Evolutionary conservation across 2,888 invertebrate species (phyloP).

Genomic region (Cerastis leucographa): DNA sequence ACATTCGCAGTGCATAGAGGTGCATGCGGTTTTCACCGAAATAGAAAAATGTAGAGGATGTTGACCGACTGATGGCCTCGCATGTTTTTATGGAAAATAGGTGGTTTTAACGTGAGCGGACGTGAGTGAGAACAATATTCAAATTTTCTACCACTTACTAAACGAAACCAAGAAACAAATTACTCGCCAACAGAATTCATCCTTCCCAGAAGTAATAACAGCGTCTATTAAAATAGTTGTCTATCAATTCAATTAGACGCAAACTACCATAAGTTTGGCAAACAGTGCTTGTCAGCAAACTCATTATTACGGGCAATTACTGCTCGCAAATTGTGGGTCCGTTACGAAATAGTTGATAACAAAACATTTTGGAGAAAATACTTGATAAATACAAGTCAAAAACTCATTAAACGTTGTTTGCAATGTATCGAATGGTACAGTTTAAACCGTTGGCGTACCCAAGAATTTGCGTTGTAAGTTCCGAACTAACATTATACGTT

Average conservation of each 20-base stretch:
- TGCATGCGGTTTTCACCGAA: conserved; percentile 27
- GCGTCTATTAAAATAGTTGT: conserved; percentile 50
- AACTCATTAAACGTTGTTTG: conserved; percentile 68
- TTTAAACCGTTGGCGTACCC: conserved; percentile 68
- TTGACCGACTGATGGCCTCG: conserved; percentile 30
- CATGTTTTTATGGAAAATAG: conserved; percentile 31
- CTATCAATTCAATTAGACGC: conserved; percentile 33
- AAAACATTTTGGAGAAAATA: conserved; percentile 54
- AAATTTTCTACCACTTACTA: not conserved
- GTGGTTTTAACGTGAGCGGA: not conserved
- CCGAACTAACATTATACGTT: conserved; percentile 72
- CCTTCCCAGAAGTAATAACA: conserved; percentile 9
- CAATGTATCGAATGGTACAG: conserved; percentile 71
- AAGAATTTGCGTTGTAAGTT: conserved; percentile 75
- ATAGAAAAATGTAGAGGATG: conserved; percentile 49
- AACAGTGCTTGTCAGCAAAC: conserved; percentile 45
- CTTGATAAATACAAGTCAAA: conserved; percentile 58
- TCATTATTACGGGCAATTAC: conserved; percentile 46
- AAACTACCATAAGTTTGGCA: conserved; percentile 40
- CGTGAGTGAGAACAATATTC: not conserved
- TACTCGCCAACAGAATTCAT: conserved; percentile 1
- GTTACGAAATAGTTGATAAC: conserved; percentile 41
- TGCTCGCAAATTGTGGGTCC: conserved; percentile 6
- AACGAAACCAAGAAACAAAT: conserved; percentile 11
- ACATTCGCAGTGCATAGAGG: conserved; percentile 18